A percentile compares a stretch with the other conserved stretches of the same genome.
These are phyloP conservation scores for Rhopalosiphum maidis DNA, from an alignment of 1,140 invertebrate species.

Conservation along the genomic window DNA sequence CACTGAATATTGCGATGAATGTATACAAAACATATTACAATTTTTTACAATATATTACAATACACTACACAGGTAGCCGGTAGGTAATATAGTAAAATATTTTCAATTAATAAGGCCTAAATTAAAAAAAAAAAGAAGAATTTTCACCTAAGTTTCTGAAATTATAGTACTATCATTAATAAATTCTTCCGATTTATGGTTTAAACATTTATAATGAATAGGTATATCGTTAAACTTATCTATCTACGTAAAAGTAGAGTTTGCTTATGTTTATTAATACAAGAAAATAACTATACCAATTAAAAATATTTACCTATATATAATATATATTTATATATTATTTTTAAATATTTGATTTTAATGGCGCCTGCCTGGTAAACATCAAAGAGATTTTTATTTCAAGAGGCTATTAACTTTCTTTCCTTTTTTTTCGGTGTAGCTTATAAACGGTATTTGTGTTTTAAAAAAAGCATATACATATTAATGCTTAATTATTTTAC, in stretches of 20 bases:
- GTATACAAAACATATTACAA: neutral
- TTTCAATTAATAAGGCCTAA: neutral
- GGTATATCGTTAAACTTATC: neutral
- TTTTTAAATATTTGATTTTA: slow-evolving; percentile 16
- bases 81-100: neutral
- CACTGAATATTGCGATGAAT: neutral
- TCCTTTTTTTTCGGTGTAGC: neutral
- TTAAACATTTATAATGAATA: slow-evolving; percentile 15
- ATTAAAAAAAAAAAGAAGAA: neutral
- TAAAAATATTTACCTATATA: slow-evolving; percentile 17
- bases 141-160: neutral
- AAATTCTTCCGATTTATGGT: neutral
- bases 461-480: neutral
- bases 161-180: neutral
- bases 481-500: neutral
- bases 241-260: neutral
- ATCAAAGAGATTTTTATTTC: slow-evolving; percentile 37
- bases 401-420: slow-evolving; percentile 1
- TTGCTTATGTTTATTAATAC: neutral
- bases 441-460: neutral
- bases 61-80: neutral
- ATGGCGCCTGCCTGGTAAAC: slow-evolving; percentile 6
- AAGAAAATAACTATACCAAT: slow-evolving; percentile 22
- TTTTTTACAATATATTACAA: neutral
- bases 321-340: slow-evolving; percentile 20